Evolutionary conservation across 1,140 invertebrate species (phyloP).

Genomic region (Drosophila serrata): DNA sequence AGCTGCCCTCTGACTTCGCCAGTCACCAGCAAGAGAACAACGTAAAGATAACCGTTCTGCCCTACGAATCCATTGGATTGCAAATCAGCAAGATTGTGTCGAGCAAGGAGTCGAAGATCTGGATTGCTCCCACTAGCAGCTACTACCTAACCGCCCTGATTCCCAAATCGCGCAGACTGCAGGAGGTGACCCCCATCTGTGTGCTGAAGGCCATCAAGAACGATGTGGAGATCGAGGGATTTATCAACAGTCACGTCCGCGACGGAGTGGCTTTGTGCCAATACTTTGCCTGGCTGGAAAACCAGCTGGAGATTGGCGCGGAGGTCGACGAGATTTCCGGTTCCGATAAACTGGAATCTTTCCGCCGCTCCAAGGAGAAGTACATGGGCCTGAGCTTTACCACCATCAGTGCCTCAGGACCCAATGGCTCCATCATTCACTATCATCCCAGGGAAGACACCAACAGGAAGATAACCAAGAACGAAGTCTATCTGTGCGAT

Average conservation of each 20-base stretch:
- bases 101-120: conserved; percentile 86
- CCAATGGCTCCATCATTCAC: conserved; percentile 98
- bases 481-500: conserved; percentile 95
- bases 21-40: conserved; percentile 88
- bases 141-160: conserved; percentile 89
- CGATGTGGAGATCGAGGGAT: conserved; percentile 93
- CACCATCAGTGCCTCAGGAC: conserved; percentile 96
- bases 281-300: conserved; percentile 97
- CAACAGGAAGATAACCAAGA: conserved; percentile 89
- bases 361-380: conserved; percentile 91
- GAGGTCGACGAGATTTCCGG: conserved; percentile 94
- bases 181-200: conserved; percentile 86
- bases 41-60: conserved; percentile 86
- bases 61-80: conserved; percentile 87
- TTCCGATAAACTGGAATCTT: conserved; percentile 92
- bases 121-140: conserved; percentile 90
- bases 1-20: conserved; percentile 87
- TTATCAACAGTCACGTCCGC: conserved; percentile 93
- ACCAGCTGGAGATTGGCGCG: conserved; percentile 88
- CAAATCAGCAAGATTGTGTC: conserved; percentile 81
- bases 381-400: conserved; percentile 96
- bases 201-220: conserved; percentile 97
- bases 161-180: conserved; percentile 86
- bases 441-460: conserved; percentile 90
- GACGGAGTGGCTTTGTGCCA: conserved; percentile 96